Percentiles rank a stretch among this genome's conserved stretches.
Conservation (phyloP, 1,140 invertebrate genomes). For the Steinernema khuongi region DNA sequence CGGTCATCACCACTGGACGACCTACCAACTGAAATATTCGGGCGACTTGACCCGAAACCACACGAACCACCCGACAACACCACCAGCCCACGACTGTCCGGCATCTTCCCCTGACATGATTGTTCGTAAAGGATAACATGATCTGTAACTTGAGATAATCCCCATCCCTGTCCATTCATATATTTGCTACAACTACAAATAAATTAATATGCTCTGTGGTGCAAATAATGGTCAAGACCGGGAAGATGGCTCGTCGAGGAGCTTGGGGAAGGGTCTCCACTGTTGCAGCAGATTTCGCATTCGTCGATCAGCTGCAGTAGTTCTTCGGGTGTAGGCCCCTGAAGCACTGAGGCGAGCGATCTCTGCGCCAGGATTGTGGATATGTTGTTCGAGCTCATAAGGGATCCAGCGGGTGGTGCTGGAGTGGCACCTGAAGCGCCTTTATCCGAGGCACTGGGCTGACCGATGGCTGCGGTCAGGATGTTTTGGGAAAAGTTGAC, state of each 20-base stretch:
- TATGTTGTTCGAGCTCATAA: slow-evolving; percentile 17
- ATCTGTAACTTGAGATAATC: too few relatives aligned
- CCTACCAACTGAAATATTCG: too few relatives aligned
- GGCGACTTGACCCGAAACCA: too few relatives aligned
- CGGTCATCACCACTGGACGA: too few relatives aligned
- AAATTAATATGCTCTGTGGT: neutral
- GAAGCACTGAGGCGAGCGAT: slow-evolving; percentile 21
- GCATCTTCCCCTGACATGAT: too few relatives aligned
- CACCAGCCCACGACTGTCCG: too few relatives aligned
- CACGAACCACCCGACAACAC: too few relatives aligned
- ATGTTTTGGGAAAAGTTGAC: slow-evolving; percentile 10
- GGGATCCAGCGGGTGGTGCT: neutral
- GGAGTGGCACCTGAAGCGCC: slow-evolving; percentile 18
- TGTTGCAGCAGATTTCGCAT: slow-evolving; percentile 67
- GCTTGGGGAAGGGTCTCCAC: neutral
- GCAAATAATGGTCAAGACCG: slow-evolving; percentile 13
- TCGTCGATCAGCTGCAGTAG: slow-evolving; percentile 81
- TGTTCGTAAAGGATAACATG: too few relatives aligned
- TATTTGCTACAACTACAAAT: too few relatives aligned
- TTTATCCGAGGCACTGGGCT: slow-evolving; percentile 22
- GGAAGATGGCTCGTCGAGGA: neutral
- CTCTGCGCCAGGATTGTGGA: slow-evolving; percentile 19
- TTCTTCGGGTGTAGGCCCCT: slow-evolving; percentile 82
- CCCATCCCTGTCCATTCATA: too few relatives aligned
- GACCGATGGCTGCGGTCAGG: slow-evolving; percentile 14